Evolutionary conservation across 2,113 vertebrate species (phyloP), one percentile per base, ranked within the genome.

Genomic region (Taxidea taxus): DNA sequence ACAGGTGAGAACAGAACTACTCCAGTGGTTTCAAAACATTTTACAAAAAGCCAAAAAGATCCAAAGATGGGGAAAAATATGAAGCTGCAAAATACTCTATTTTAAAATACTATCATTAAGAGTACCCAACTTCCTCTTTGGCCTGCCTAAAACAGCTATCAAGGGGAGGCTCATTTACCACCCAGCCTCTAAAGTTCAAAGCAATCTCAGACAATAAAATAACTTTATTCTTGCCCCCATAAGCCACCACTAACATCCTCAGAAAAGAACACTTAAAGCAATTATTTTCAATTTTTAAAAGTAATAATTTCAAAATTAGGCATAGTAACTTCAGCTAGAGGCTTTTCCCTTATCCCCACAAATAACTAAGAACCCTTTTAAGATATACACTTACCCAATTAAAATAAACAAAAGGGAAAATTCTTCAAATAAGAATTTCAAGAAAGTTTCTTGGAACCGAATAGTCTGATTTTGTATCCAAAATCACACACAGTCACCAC

Each of bases 351-450:
- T n/a, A 88, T 68, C 29, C 9, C 78, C 58, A 88, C 37, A 94
- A 83, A 78, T 78, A 95, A 85, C 56, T 82, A 94, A 92, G 23
- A 82, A 77, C 7, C 3, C 31, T 86, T 93, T 84, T 85, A 12
- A 94, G n/a, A 49, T 14, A 91, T 2, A n/a, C 42, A 44, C 25
- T 94, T 54, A 95, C 21, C 42, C 18, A 81, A 75, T 54, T 89
- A 92, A 92, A 93, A 14, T 74, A 70, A 93, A 91, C 13, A 21
- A 91, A 94, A 74, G 47, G 34, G 92, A 7, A 94, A 92, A 92
- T 54, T 90, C 58, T 86, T 86, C 66, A 92, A 37, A 25, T 54
- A 94, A 90, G n/a, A 92, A 88, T 75, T 90, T 78, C 90, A 85
- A 44, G 29, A 84, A 90, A 51, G 1, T 88, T 92, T 66, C 31